Evolutionary conservation across 2,797 vertebrate species (phyloP), one percentile per base, ranked within the genome.

Genomic region (Schizopygopsis pylzovi): DNA sequence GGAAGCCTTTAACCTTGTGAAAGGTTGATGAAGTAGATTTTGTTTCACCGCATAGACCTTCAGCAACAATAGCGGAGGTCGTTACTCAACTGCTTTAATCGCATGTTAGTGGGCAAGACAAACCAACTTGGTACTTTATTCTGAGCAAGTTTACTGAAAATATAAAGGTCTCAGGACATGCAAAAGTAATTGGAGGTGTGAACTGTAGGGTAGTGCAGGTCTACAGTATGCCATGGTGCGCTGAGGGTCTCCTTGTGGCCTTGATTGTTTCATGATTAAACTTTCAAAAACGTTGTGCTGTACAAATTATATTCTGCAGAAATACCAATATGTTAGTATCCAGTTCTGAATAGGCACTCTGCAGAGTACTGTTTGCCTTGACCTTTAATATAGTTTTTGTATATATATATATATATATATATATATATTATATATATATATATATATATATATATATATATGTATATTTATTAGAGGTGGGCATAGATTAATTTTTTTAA

Each of bases 11-110:
- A 86, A 89, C 90, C 87, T 91, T 89, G 88, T 70, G 54, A 88
- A 86, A 87, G 87, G 81, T 86, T 87, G 88, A 91, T 88, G 85
- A 89, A 90, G 79, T 82, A 72, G 87, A 87, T 85, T 88, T 87
- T 47, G 65, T 85, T 84, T 90, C 80, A 83, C 79, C 79, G 81
- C 20, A 52, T 39, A 71, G 79, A 87, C 88, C 87, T 89, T 89
- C 81, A 84, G 54, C 77, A 82, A 85, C 83, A 89, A 87, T 81
- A 82, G 71, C 49, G 54, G 83, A 88, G 86, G 89, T 85, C 84
- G 78, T 54, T 83, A 52, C 28, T 88, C 43, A 75, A 61, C 28
- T 81, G 65, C 18, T 75, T 52, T 54, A 70, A 71, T 79, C 41
- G 39, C 76, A 49, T 65, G 54, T n/a, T 63, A 77, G 28, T 45